Conservation (phyloP, 2,113 vertebrate species). For the Gobio gobio region DNA sequence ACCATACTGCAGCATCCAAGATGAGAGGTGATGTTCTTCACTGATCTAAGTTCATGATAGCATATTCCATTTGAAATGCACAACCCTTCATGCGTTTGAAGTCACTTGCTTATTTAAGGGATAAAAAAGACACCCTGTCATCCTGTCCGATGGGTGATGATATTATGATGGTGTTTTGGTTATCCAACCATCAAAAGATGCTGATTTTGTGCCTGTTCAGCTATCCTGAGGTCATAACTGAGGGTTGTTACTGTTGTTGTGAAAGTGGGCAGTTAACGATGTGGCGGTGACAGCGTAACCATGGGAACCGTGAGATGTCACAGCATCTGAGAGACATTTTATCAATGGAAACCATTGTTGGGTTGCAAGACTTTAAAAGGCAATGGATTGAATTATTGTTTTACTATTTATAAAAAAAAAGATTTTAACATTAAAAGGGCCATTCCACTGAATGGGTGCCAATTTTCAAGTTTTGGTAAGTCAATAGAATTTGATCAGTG, state of each 20-base stretch:
- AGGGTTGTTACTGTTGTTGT: constrained; percentile 28
- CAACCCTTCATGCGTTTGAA: constrained; percentile 6
- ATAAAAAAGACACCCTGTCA: background rate
- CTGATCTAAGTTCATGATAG: background rate
- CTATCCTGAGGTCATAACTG: constrained; percentile 26
- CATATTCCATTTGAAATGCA: constrained; percentile 25
- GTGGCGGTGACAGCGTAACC: constrained; percentile 39
- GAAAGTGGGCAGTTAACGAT: constrained; percentile 43
- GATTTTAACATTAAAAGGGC: background rate
- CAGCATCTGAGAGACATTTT: constrained; percentile 23
- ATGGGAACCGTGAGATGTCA: constrained; percentile 46
- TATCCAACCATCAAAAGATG: constrained; percentile 23
- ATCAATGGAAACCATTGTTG: constrained; percentile 37
- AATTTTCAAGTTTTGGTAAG: too few species aligned
- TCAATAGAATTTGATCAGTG: too few species aligned
- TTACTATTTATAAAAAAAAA: background rate
- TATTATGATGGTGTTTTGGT: constrained; percentile 20
- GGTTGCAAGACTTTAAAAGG: background rate
- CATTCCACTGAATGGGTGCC: too few species aligned
- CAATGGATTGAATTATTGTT: background rate
- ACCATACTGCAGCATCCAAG: background rate
- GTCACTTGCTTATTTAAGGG: constrained; percentile 23
- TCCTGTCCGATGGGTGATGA: constrained; percentile 12
- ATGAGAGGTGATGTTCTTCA: constrained; percentile 14
- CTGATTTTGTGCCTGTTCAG: constrained; percentile 22